Conservation (phyloP, 35 echinoderm and acorn worm genomes). For the Anneissia japonica region DNA sequence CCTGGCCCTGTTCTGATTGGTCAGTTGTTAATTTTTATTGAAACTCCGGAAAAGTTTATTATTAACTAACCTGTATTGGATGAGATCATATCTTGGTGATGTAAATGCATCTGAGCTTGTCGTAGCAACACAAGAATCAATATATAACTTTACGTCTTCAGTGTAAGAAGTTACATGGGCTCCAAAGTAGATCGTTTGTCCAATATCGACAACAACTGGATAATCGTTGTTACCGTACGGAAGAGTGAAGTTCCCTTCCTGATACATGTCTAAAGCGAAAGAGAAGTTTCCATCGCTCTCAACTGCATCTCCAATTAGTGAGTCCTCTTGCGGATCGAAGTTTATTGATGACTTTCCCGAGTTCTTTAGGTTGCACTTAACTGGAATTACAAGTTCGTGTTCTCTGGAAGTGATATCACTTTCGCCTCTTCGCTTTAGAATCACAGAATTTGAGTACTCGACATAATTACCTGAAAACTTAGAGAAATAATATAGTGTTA, state of each 20-base stretch:
- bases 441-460: not conserved
- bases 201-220: not conserved
- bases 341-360: not conserved
- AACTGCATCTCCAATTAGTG: not conserved
- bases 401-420: not conserved
- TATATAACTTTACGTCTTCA: not conserved
- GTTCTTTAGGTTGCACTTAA: not conserved
- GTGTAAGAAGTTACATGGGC: not conserved
- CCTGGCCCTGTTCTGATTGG: no score
- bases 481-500: no score
- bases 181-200: not conserved
- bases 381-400: not conserved
- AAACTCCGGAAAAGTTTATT: no score
- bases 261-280: not conserved
- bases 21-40: no score
- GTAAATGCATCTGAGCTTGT: not conserved
- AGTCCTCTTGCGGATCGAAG: not conserved
- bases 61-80: not conserved
- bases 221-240: not conserved
- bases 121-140: not conserved
- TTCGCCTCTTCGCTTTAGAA: not conserved
- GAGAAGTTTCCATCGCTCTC: not conserved
- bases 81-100: not conserved
- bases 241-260: not conserved
- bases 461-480: not conserved